Evolutionary conservation across 2,888 invertebrate genomes (phyloP).

Genomic region (Caenorhabditis afra): DNA sequence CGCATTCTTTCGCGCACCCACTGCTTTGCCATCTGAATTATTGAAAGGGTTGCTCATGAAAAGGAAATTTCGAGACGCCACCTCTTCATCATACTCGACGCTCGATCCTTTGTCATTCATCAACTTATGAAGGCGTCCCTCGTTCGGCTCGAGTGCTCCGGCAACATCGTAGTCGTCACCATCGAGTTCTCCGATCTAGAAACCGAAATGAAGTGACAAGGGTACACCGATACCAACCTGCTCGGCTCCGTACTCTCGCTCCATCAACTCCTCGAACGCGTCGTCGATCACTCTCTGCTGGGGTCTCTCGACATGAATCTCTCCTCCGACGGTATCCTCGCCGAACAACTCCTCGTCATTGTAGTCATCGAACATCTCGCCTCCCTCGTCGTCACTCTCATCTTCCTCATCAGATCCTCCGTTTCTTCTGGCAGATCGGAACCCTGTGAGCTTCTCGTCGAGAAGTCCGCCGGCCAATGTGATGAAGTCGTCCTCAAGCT

Average conservation of each 20-base stretch:
- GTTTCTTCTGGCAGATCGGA: slow-evolving; percentile 20
- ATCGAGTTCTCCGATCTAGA: slow-evolving; percentile 67
- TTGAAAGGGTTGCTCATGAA: slow-evolving; percentile 6
- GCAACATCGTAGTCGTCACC: slow-evolving; percentile 81
- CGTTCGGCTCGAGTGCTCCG: slow-evolving; percentile 86
- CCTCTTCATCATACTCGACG: slow-evolving; percentile 68
- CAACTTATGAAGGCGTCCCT: slow-evolving; percentile 86
- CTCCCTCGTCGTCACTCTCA: slow-evolving; percentile 63
- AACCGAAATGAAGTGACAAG: too few species aligned
- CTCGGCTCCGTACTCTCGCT: slow-evolving; percentile 67
- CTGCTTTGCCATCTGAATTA: slow-evolving; percentile 56
- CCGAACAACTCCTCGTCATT: slow-evolving; percentile 62
- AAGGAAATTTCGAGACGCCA: slow-evolving; percentile 10
- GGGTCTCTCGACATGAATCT: slow-evolving; percentile 20
- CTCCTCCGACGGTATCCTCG: slow-evolving; percentile 26
- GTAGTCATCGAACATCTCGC: slow-evolving; percentile 65
- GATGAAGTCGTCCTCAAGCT: slow-evolving; percentile 94
- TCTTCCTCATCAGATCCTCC: slow-evolving; percentile 62
- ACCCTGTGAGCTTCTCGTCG: slow-evolving; percentile 55
- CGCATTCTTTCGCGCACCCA: slow-evolving; percentile 67
- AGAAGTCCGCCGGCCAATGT: slow-evolving; percentile 85
- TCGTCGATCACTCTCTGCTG: slow-evolving; percentile 66
- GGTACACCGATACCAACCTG: slow-evolving; percentile 29
- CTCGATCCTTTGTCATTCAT: slow-evolving; percentile 87
- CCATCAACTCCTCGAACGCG: slow-evolving; percentile 66